Percentiles rank a stretch among this genome's conserved stretches.
Evolutionary conservation across 2,113 vertebrate species (phyloP).

Genomic region (Ornithorhynchus anatinus): DNA sequence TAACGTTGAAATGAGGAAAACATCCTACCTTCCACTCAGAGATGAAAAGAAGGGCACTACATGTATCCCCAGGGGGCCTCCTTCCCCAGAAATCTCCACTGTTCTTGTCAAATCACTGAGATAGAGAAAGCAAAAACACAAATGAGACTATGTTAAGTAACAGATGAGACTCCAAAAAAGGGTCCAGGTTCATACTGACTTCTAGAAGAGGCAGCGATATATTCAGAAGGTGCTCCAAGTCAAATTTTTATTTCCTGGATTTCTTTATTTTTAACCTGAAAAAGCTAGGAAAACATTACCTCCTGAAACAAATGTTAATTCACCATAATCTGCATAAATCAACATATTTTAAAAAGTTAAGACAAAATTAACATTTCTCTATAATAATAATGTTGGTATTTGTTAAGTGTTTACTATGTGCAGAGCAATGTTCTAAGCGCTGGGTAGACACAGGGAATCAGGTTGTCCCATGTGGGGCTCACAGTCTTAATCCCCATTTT

Average conservation of each 20-base stretch:
- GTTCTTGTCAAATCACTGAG: conserved; percentile 85
- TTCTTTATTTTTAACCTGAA: neutral
- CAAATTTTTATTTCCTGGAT: conserved; percentile 21
- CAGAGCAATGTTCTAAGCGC: no score
- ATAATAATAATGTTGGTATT: no score
- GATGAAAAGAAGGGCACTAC: conserved; percentile 96
- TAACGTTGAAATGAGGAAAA: conserved; percentile 7
- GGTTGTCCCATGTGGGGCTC: no score
- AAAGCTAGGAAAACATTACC: conserved; percentile 32
- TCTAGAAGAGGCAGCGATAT: neutral
- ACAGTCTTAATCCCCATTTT: no score
- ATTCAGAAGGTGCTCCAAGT: conserved; percentile 2
- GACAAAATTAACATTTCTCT: conserved; percentile 13
- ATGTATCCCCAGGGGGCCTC: conserved; percentile 92
- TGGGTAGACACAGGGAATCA: no score
- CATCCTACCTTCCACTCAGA: conserved; percentile 91
- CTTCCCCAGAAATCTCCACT: conserved; percentile 91
- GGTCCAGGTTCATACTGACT: neutral
- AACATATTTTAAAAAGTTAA: conserved; percentile 29
- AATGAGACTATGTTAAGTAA: conserved; percentile 9
- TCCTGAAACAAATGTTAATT: conserved; percentile 27
- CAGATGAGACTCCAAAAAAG: neutral
- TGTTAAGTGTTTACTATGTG: no score
- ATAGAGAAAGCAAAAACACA: conserved; percentile 43
- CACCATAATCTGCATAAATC: conserved; percentile 44